Percentiles rank a stretch among this genome's conserved stretches.
Conservation (phyloP, 2,113 vertebrate genomes). For the Antennarius striatus region DNA sequence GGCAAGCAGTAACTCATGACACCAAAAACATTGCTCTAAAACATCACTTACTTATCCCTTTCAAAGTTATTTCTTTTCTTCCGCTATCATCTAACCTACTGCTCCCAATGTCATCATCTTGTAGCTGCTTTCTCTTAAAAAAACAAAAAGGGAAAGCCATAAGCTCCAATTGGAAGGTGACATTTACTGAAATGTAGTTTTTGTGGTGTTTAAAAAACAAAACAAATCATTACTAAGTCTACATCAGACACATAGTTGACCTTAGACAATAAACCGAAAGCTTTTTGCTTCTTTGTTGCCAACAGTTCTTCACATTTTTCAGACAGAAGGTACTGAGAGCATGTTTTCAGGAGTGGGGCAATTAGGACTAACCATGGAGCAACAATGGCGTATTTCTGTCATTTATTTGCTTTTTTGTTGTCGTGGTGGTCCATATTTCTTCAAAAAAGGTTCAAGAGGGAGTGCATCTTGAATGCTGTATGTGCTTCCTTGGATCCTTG, state of each 20-base stretch:
- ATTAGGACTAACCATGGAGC: slow-evolving; percentile 42
- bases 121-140: slow-evolving; percentile 27
- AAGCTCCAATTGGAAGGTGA: slow-evolving; percentile 22
- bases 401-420: slow-evolving; percentile 24
- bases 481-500: slow-evolving; percentile 40
- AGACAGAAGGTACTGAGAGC: slow-evolving; percentile 38
- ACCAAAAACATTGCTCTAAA: slow-evolving; percentile 50
- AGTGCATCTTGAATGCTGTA: slow-evolving; percentile 30
- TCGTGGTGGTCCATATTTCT: slow-evolving; percentile 29
- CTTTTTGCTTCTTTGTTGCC: slow-evolving; percentile 31
- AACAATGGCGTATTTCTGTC: slow-evolving; percentile 35
- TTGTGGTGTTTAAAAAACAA: slow-evolving; percentile 27
- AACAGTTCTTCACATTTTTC: slow-evolving; percentile 60
- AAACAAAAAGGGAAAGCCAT: slow-evolving; percentile 17
- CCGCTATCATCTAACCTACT: slow-evolving; percentile 23
- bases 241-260: slow-evolving; percentile 21
- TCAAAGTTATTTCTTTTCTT: slow-evolving; percentile 27
- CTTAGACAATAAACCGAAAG: slow-evolving; percentile 34
- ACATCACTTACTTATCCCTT: slow-evolving; percentile 60
- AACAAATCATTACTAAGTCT: slow-evolving; percentile 13
- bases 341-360: slow-evolving; percentile 40
- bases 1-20: slow-evolving; percentile 35
- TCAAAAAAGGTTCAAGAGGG: slow-evolving; percentile 33
- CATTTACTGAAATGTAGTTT: slow-evolving; percentile 29
- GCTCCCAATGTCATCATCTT: slow-evolving; percentile 23